Base-by-base conservation (phyloP, 2,797 vertebrate species). In the Amazona finschi region DNA sequence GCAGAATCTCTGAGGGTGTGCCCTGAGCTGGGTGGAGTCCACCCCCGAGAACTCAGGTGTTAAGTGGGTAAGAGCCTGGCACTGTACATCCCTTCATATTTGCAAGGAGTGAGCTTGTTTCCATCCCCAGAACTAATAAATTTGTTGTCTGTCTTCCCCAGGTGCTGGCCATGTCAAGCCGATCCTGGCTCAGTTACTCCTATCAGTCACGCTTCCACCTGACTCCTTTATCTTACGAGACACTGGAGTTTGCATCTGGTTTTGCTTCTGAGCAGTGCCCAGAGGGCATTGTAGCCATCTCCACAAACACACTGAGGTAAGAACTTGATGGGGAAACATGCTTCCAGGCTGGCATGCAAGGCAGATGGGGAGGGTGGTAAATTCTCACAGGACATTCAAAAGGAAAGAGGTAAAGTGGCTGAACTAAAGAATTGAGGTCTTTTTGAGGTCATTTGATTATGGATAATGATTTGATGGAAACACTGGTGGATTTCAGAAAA, bases 101-200 rank as follows among this genome's bases (percentile, higher is more conserved):
- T 62, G 46, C 33, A 15, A 27, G 13, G 47, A 33, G 31, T 13
- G 28, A 55, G 7, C 53, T 85, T 66, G 9, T 14, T 62, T 70
- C 18, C 6, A 2, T 71, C 33, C 36, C 58, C 50, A 39, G 33
- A 14, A 17, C 53, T 75, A 7, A 71, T 36, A 6, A 19, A 25
- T 53, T 9, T 67, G 39, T 25, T 93, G 25, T 53, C 49, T 94
- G 28, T 85, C 79, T 36, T 64, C 49, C 60, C 14, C 93, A 99
- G 99, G 99, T 99, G 53, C 94, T 99, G 46, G 46, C 47, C 47
- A 49, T 49, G 47, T 49, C 47, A 49, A 49, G 47, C 47, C 14
- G 47, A 49, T 49, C 47, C 47, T 49, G 47, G 47, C 47, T 49
- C 24, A 49, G 47, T 49, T 49, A 49, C 14, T 49, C 47, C 47